Evolutionary conservation across 2,888 invertebrate species (phyloP).

Genomic region (Polyommatus icarus): DNA sequence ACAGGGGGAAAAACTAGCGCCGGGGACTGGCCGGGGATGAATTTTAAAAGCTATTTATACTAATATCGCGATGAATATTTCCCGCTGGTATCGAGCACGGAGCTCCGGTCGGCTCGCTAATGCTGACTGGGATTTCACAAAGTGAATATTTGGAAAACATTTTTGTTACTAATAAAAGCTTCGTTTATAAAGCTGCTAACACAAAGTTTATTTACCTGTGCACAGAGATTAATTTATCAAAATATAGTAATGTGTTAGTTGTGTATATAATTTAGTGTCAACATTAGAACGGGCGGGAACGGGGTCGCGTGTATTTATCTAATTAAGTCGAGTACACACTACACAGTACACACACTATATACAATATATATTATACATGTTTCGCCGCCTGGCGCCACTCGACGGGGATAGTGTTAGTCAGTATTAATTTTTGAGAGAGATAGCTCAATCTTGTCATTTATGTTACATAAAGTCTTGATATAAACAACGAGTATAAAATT

Average conservation of each 20-base stretch:
- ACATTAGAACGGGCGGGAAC: background rate
- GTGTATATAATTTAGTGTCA: slow-evolving; percentile 4
- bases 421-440: background rate
- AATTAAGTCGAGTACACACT: background rate
- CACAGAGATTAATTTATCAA: background rate
- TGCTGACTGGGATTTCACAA: background rate
- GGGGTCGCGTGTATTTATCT: slow-evolving; percentile 9
- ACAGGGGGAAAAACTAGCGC: background rate
- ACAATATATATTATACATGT: background rate
- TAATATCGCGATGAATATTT: slow-evolving; percentile 13
- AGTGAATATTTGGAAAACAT: slow-evolving; percentile 8
- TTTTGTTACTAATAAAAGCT: background rate
- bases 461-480: background rate
- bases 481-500: background rate
- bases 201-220: background rate
- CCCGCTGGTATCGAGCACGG: background rate
- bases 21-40: background rate
- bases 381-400: background rate
- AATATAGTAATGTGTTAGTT: background rate
- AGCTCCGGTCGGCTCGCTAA: background rate
- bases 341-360: background rate
- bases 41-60: slow-evolving; percentile 12
- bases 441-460: background rate
- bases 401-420: background rate
- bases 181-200: background rate